Conservation (phyloP, 2,797 vertebrate species). For the Eleutherodactylus coqui region DNA sequence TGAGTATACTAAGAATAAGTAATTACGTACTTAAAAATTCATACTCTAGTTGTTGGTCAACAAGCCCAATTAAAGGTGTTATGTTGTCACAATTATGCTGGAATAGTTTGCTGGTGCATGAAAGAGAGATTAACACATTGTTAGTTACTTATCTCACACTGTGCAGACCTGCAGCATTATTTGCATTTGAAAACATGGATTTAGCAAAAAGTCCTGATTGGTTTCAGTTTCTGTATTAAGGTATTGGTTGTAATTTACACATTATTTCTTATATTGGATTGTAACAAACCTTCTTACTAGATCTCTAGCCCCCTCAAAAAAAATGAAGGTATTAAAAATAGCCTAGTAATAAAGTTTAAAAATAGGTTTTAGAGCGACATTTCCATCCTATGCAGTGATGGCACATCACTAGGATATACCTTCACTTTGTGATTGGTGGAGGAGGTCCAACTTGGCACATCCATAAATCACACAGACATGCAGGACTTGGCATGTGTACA, state of each 20-base stretch:
- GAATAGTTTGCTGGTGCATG: slow-evolving; percentile 60
- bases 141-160: slow-evolving; percentile 61
- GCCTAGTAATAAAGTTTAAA: background rate
- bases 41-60: slow-evolving; percentile 59
- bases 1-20: slow-evolving; percentile 32
- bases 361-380: no score
- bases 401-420: no score
- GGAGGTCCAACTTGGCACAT: no score
- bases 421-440: no score
- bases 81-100: slow-evolving; percentile 61
- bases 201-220: slow-evolving; percentile 18
- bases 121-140: slow-evolving; percentile 62
- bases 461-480: no score
- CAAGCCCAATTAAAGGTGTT: slow-evolving; percentile 62
- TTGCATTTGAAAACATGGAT: slow-evolving; percentile 58
- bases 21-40: slow-evolving; percentile 62
- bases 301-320: background rate
- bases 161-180: slow-evolving; percentile 52
- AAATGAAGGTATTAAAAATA: background rate
- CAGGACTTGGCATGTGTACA: no score
- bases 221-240: slow-evolving; percentile 43
- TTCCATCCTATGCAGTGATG: no score
- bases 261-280: background rate
- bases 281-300: background rate
- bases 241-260: slow-evolving; percentile 53